Conservation (phyloP, 2,113 vertebrate genomes). For the Dendrocopos noguchii region DNA sequence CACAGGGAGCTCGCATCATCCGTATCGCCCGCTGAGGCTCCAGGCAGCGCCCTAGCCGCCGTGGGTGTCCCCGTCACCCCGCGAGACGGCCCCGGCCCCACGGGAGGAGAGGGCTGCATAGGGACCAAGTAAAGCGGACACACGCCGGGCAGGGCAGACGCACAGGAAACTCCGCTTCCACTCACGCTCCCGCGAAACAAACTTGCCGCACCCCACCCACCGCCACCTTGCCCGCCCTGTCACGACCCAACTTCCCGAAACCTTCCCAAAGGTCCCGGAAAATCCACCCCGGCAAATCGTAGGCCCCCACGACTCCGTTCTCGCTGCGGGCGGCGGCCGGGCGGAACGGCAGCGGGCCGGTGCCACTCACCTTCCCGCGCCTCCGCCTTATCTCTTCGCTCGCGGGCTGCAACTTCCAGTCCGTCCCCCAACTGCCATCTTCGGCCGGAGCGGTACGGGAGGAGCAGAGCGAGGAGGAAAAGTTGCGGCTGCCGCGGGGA, state of each 20-base stretch:
- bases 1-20: neutral
- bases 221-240: neutral
- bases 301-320: neutral
- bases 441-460: neutral
- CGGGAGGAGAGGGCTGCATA: neutral
- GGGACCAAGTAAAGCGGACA: neutral
- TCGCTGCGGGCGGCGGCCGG: neutral
- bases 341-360: neutral
- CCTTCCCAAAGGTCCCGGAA: neutral
- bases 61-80: neutral
- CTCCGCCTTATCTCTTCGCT: slow-evolving; percentile 56
- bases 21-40: neutral
- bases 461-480: neutral
- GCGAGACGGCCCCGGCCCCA: neutral
- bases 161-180: neutral
- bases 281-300: neutral
- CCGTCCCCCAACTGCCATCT: slow-evolving; percentile 71
- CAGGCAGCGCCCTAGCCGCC: neutral
- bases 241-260: slow-evolving; percentile 20
- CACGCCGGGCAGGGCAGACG: neutral
- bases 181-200: neutral
- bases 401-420: slow-evolving; percentile 68
- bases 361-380: slow-evolving; percentile 67
- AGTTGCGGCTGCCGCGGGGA: slow-evolving; percentile 15
- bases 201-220: neutral